Percentiles rank a stretch among this genome's conserved stretches.
phyloP scores from a whole-genome alignment of 2,888 invertebrate species.

The Athrips mouffetella region DNA sequence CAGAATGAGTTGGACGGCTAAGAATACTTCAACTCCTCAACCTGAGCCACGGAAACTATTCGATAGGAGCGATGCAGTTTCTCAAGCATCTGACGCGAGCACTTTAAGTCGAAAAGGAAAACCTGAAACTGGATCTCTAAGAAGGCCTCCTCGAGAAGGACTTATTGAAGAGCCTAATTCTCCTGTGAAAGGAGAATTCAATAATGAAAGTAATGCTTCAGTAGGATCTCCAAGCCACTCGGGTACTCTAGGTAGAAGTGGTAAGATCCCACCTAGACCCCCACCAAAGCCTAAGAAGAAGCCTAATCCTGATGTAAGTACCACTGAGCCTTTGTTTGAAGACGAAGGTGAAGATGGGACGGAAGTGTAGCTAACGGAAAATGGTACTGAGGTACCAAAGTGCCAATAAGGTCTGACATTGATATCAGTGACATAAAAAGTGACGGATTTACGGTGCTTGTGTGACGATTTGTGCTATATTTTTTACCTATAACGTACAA shows the following conservation, averaged over 20 bases:
- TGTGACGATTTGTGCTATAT: slow-evolving; percentile 76
- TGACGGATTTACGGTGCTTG: slow-evolving; percentile 58
- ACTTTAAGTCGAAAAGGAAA: slow-evolving; percentile 69
- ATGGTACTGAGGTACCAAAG: slow-evolving; percentile 45
- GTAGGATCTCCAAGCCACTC: slow-evolving; percentile 49
- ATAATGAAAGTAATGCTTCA: slow-evolving; percentile 52
- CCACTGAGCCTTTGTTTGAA: slow-evolving; percentile 89
- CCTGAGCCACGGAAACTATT: slow-evolving; percentile 65
- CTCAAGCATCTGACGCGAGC: slow-evolving; percentile 55
- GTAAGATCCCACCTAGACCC: slow-evolving; percentile 89
- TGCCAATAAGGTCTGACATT: slow-evolving; percentile 68
- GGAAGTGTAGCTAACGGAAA: slow-evolving; percentile 81
- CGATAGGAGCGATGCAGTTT: slow-evolving; percentile 50
- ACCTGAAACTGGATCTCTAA: slow-evolving; percentile 73
- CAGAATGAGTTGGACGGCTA: slow-evolving; percentile 74
- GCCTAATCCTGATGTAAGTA: slow-evolving; percentile 76
- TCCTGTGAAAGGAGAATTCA: slow-evolving; percentile 60
- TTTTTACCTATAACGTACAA: slow-evolving; percentile 73
- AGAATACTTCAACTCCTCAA: slow-evolving; percentile 69
- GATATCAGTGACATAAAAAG: slow-evolving; percentile 45
- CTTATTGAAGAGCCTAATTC: slow-evolving; percentile 51
- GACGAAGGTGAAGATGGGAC: slow-evolving; percentile 94
- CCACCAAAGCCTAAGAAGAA: slow-evolving; percentile 91
- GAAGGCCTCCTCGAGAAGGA: slow-evolving; percentile 56
- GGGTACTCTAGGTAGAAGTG: slow-evolving; percentile 68